Percentiles rank a stretch among this genome's conserved stretches.
phyloP scores from a whole-genome alignment of 2,888 invertebrate genomes.

The Gonocerus acuteangulatus region DNA sequence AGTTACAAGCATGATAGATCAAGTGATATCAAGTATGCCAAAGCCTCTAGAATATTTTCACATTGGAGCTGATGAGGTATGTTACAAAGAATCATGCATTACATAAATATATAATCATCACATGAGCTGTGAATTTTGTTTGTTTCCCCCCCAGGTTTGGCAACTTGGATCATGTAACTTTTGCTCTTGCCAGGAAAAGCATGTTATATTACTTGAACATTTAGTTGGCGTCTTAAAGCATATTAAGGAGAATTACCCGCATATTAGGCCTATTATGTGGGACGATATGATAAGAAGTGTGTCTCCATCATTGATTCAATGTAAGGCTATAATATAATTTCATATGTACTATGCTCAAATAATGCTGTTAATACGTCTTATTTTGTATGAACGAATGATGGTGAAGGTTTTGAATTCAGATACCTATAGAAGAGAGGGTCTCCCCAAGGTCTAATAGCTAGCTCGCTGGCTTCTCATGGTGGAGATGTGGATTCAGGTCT shows the following conservation, averaged over 20 bases:
- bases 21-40: constrained; percentile 57
- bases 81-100: no score
- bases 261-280: constrained; percentile 67
- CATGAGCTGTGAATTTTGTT: neutral
- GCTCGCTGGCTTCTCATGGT: no score
- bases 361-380: no score
- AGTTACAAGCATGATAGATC: constrained; percentile 61
- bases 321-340: neutral
- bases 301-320: constrained; percentile 17
- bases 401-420: no score
- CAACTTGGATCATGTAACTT: constrained; percentile 56
- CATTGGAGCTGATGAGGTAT: constrained; percentile 73
- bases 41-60: constrained; percentile 60
- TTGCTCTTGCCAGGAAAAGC: constrained; percentile 49
- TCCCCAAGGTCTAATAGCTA: no score
- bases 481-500: no score
- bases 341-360: no score
- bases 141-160: constrained; percentile 59
- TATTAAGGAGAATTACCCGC: constrained; percentile 55
- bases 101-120: neutral
- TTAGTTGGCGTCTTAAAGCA: constrained; percentile 54
- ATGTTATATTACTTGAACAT: constrained; percentile 59
- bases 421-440: no score
- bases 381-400: no score
- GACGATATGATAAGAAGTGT: constrained; percentile 70